Evolutionary conservation across 2,888 invertebrate genomes (phyloP).

Genomic region (Habroteleia sp.): DNA sequence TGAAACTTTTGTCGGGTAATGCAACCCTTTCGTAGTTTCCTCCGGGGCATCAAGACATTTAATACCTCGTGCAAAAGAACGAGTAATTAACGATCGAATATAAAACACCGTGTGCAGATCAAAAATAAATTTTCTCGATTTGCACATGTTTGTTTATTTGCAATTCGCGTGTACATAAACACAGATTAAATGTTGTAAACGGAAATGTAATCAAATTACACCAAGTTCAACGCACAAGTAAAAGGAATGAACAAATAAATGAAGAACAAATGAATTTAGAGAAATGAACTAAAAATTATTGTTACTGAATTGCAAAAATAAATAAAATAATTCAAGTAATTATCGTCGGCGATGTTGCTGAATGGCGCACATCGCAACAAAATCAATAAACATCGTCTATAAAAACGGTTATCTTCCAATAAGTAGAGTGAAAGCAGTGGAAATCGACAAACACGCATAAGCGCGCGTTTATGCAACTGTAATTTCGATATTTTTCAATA

Average conservation of each 20-base stretch:
- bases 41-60: constrained; percentile 43
- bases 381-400: constrained; percentile 46
- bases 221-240: constrained; percentile 4
- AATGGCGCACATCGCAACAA: constrained; percentile 16
- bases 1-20: constrained; percentile 57
- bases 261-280: constrained; percentile 5
- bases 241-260: not conserved
- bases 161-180: not conserved
- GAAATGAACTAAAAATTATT: too few relatives aligned
- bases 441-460: constrained; percentile 43
- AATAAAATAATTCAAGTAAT: too few relatives aligned
- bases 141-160: not conserved
- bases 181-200: constrained; percentile 1
- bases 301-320: too few relatives aligned
- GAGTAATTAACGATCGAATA: constrained; percentile 38
- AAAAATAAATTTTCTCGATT: constrained; percentile 19
- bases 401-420: constrained; percentile 57
- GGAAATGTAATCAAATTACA: too few relatives aligned
- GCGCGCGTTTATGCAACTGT: constrained; percentile 46
- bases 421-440: constrained; percentile 60
- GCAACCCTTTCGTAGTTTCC: constrained; percentile 43
- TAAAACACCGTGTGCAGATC: constrained; percentile 17
- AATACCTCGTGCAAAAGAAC: constrained; percentile 50
- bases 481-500: constrained; percentile 41
- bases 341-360: not conserved